phyloP scores from a whole-genome alignment of 2,888 invertebrate species.

The Stenodema calcarata region DNA sequence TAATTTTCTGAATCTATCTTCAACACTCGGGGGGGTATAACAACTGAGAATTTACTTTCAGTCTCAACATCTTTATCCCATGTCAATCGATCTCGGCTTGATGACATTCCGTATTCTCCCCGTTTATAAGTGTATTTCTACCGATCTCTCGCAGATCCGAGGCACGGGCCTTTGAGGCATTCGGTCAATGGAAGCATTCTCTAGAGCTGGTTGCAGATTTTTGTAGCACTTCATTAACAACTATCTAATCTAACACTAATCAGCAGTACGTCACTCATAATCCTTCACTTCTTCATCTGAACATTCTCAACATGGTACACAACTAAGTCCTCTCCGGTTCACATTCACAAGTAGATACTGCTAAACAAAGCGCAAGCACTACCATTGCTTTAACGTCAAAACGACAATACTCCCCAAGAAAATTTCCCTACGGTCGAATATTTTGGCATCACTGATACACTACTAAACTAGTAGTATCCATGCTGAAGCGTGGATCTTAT shows the following conservation, averaged over 20 bases:
- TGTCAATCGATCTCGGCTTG: slow-evolving; percentile 9
- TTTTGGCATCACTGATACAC: background rate
- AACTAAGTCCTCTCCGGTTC: background rate
- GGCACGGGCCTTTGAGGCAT: slow-evolving; percentile 1
- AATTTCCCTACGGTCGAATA: background rate
- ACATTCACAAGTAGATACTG: background rate
- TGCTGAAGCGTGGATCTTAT: too few species aligned
- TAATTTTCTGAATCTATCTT: slow-evolving; percentile 65
- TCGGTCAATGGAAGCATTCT: slow-evolving; percentile 16
- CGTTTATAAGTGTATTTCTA: background rate
- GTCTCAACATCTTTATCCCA: slow-evolving; percentile 41
- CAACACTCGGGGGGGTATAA: slow-evolving; percentile 60
- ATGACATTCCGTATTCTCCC: slow-evolving; percentile 34
- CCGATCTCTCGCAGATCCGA: slow-evolving; percentile 1
- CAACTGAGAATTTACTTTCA: slow-evolving; percentile 9
- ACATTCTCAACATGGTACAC: background rate
- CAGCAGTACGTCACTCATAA: background rate
- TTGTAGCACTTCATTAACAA: background rate
- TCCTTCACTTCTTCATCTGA: background rate
- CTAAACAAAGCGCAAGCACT: slow-evolving; percentile 18
- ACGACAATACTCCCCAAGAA: background rate
- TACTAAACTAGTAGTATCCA: too few species aligned
- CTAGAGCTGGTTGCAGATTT: background rate
- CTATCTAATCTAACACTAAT: background rate
- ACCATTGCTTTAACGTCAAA: slow-evolving; percentile 14